phyloP scores from a whole-genome alignment of 1,140 invertebrate genomes.

The Limonius californicus region DNA sequence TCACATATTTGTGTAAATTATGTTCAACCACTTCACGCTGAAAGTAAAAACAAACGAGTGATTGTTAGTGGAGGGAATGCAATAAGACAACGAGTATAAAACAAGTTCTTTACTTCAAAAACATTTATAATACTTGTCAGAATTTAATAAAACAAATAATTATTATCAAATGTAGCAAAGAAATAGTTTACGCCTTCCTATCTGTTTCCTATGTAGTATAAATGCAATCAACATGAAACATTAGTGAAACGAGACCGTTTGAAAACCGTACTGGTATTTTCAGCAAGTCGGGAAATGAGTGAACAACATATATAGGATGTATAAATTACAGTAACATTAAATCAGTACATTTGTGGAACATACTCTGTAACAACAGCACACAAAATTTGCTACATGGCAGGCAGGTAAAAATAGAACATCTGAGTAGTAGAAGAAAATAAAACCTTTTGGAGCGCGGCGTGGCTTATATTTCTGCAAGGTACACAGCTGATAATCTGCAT shows the following conservation, averaged over 20 bases:
- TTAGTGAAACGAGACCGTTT: not conserved
- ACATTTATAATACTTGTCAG: slow-evolving; percentile 35
- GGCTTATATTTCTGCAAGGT: slow-evolving; percentile 28
- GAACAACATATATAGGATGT: slow-evolving; percentile 25
- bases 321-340: slow-evolving; percentile 31
- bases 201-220: slow-evolving; percentile 2
- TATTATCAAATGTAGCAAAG: slow-evolving; percentile 24
- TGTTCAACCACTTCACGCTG: too few relatives aligned
- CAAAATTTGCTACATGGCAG: slow-evolving; percentile 34
- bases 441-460: slow-evolving; percentile 4
- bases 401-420: slow-evolving; percentile 31
- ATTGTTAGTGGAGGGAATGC: too few relatives aligned
- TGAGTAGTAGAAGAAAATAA: slow-evolving; percentile 20
- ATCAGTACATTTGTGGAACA: slow-evolving; percentile 27
- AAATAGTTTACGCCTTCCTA: slow-evolving; percentile 24
- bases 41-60: too few relatives aligned
- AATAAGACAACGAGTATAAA: slow-evolving; percentile 23
- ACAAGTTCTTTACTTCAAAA: slow-evolving; percentile 37
- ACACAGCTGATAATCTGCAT: slow-evolving; percentile 30
- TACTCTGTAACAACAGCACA: slow-evolving; percentile 27
- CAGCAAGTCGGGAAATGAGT: slow-evolving; percentile 21
- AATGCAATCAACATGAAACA: not conserved
- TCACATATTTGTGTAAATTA: too few relatives aligned
- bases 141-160: slow-evolving; percentile 17
- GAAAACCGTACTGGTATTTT: not conserved